These are phyloP conservation scores for Triops longicaudatus DNA, from an alignment of 1,140 invertebrate species.

Conservation along the genomic window DNA sequence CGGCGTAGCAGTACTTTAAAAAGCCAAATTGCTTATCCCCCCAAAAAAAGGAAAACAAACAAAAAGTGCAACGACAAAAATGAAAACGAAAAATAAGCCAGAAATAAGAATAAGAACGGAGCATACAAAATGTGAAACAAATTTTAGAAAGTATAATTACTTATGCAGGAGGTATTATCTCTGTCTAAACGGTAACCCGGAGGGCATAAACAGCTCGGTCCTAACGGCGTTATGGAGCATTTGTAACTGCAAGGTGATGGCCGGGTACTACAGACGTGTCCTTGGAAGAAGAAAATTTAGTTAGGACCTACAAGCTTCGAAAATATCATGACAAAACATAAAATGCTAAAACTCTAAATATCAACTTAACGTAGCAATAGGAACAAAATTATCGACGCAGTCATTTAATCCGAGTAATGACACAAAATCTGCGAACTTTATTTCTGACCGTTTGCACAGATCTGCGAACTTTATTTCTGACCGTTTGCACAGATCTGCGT, in stretches of 20 bases:
- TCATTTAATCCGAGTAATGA: too few relatives aligned
- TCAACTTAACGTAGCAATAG: background rate
- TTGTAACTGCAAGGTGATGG: background rate
- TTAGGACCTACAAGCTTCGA: background rate
- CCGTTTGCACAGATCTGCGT: too few relatives aligned
- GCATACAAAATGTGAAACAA: background rate
- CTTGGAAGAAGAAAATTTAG: background rate
- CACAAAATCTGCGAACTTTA: too few relatives aligned
- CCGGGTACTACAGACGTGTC: background rate
- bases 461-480: too few relatives aligned
- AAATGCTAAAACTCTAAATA: background rate
- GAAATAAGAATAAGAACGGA: background rate
- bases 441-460: too few relatives aligned
- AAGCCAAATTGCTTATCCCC: too few relatives aligned
- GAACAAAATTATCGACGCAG: conserved; percentile 12
- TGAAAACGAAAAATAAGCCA: background rate
- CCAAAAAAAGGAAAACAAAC: too few relatives aligned
- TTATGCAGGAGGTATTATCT: background rate
- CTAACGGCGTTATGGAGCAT: conserved; percentile 12
- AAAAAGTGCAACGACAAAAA: background rate
- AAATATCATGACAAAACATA: background rate
- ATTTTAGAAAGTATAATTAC: background rate
- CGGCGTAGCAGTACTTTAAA: background rate
- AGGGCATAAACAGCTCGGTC: conserved; percentile 23
- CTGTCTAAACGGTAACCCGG: conserved; percentile 14